Conservation (phyloP, 30 jellyfish, hydroid and myxozoan genomes). For the Hydractinia symbiolongicarpus region DNA sequence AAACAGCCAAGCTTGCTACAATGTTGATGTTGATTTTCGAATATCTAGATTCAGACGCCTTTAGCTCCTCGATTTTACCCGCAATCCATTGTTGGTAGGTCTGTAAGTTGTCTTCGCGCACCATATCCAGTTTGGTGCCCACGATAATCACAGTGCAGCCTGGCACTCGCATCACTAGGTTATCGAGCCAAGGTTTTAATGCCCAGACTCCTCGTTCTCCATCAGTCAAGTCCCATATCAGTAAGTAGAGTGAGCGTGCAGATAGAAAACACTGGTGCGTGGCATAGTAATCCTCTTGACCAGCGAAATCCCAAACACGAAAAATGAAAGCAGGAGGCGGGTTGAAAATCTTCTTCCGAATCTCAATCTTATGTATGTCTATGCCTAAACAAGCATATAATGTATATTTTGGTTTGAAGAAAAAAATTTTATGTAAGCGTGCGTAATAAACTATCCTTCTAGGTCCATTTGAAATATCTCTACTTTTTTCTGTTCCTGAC, state of each 20-base stretch:
- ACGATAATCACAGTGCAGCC: constrained; percentile 56
- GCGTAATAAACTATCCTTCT: no score
- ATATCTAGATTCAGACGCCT: no score
- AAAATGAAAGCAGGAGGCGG: constrained; percentile 25
- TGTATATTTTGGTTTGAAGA: background rate
- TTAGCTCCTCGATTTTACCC: no score
- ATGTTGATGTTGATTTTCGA: no score
- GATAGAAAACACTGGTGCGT: constrained; percentile 92
- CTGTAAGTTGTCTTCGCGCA: constrained; percentile 3
- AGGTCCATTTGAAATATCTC: no score
- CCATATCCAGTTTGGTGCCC: constrained; percentile 74
- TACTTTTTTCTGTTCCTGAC: no score
- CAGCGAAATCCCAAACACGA: constrained; percentile 97
- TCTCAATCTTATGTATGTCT: constrained; percentile 37
- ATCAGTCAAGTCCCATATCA: constrained; percentile 67
- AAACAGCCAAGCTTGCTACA: no score
- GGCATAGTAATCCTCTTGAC: constrained; percentile 89
- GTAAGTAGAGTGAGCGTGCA: constrained; percentile 64
- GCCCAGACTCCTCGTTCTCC: constrained; percentile 53
- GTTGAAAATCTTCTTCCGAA: background rate
- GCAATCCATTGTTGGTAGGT: no score
- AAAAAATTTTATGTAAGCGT: background rate
- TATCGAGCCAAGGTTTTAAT: constrained; percentile 79
- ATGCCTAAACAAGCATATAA: constrained; percentile 36
- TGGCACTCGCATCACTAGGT: constrained; percentile 72